Conservation (phyloP, 2,888 invertebrate species). For the Pecten maximus region DNA sequence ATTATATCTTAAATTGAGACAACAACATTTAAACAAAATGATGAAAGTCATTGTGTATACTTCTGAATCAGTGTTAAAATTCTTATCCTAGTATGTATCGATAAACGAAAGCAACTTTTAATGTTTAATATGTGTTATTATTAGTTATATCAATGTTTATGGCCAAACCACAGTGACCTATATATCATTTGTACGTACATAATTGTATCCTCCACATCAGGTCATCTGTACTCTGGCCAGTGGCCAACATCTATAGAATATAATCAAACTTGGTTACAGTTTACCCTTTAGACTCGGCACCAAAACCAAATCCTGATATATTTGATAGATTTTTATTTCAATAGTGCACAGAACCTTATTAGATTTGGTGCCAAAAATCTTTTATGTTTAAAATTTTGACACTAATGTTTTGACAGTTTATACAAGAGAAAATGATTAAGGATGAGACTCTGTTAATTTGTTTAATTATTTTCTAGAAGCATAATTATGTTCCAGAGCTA, state of each 20-base stretch:
- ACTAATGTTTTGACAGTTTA: not conserved
- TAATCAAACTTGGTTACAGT: not conserved
- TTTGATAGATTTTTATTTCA: conserved; percentile 9
- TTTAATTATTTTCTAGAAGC: not conserved
- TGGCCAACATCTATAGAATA: not conserved
- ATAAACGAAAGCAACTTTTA: not conserved
- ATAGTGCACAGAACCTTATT: not conserved
- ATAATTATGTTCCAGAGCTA: not conserved
- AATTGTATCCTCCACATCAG: not conserved
- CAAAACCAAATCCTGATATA: not conserved
- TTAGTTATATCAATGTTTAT: not conserved
- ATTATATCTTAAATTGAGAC: not conserved
- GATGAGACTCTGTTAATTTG: not conserved
- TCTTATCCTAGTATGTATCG: not conserved
- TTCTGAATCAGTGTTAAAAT: not conserved
- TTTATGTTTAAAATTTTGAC: not conserved
- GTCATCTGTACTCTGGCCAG: not conserved
- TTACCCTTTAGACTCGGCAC: not conserved
- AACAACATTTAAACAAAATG: not conserved
- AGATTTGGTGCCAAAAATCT: not conserved
- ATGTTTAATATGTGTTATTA: not conserved
- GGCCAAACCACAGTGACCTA: not conserved
- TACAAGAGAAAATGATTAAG: not conserved
- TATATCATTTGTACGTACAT: conserved; percentile 5
- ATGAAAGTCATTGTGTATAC: not conserved